Conservation (phyloP, 2,888 invertebrate genomes). For the Drosophila fungiperda region DNA sequence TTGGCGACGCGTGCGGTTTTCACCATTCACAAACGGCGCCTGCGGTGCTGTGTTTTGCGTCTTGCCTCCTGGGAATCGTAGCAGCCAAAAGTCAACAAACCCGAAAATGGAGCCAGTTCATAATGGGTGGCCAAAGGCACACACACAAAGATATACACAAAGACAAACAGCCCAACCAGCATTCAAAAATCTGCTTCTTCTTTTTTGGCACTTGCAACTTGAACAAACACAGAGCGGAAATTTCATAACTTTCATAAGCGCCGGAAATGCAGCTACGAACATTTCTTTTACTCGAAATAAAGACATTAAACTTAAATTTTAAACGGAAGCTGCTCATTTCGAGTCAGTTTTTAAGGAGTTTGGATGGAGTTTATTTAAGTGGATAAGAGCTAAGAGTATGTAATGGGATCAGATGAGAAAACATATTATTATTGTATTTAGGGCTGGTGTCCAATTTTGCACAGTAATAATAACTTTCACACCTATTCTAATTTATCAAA, state of each 20-base stretch:
- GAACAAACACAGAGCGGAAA: constrained; percentile 48
- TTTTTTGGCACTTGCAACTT: constrained; percentile 56
- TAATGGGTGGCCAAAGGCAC: constrained; percentile 19
- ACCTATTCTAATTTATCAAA: background rate
- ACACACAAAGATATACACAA: constrained; percentile 9
- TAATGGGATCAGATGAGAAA: background rate
- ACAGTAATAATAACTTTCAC: background rate
- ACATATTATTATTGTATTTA: background rate
- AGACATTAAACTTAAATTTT: constrained; percentile 16
- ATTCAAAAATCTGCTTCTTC: background rate
- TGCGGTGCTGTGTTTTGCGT: constrained; percentile 41
- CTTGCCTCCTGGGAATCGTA: constrained; percentile 41
- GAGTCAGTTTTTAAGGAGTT: constrained; percentile 9
- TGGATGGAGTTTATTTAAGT: background rate
- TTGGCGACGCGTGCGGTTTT: constrained; percentile 65
- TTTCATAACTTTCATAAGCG: constrained; percentile 40
- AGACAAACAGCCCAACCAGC: background rate
- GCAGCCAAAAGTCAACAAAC: constrained; percentile 53
- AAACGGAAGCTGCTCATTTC: constrained; percentile 39
- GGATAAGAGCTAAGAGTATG: background rate
- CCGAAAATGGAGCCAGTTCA: constrained; percentile 22
- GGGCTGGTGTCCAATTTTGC: too few relatives aligned
- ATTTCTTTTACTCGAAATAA: constrained; percentile 20
- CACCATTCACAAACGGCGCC: constrained; percentile 49
- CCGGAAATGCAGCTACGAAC: constrained; percentile 65